These are phyloP conservation scores for Blomia tropicalis DNA, from an alignment of 2,888 invertebrate species.

Conservation along the genomic window DNA sequence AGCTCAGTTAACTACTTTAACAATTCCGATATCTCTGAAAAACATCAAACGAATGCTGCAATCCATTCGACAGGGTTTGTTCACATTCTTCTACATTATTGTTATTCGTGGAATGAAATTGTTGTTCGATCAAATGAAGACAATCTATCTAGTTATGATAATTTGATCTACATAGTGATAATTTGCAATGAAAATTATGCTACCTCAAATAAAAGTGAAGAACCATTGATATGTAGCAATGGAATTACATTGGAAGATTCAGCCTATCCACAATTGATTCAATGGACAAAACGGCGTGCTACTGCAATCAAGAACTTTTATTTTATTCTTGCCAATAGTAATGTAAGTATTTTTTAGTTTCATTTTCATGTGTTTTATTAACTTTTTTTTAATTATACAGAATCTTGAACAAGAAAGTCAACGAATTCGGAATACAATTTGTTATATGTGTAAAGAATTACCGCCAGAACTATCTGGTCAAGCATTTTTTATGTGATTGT, in stretches of 20 bases:
- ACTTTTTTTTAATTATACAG: not conserved
- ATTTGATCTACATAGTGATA: slow-evolving; percentile 4
- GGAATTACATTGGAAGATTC: not conserved
- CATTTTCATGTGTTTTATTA: not conserved
- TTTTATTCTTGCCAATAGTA: not conserved
- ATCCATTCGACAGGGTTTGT: slow-evolving; percentile 1
- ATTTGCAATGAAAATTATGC: not conserved
- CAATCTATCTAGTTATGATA: slow-evolving; percentile 5
- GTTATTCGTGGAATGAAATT: not conserved
- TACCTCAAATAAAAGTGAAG: not conserved
- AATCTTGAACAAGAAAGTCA: slow-evolving; percentile 8
- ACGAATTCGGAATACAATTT: slow-evolving; percentile 5
- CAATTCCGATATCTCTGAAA: not conserved
- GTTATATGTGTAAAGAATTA: slow-evolving; percentile 11
- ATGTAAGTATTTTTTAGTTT: not conserved
- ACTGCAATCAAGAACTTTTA: slow-evolving; percentile 14
- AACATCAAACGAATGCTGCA: not conserved
- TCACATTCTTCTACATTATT: slow-evolving; percentile 10
- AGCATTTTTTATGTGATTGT: slow-evolving; percentile 16
- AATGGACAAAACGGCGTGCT: not conserved
- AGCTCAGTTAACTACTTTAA: slow-evolving; percentile 11
- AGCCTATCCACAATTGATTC: slow-evolving; percentile 3
- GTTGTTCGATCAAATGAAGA: not conserved
- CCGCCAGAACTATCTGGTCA: slow-evolving; percentile 19
- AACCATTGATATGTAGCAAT: not conserved